These are phyloP conservation scores for Plebejus melissa DNA, from an alignment of 2,888 invertebrate genomes.

Conservation along the genomic window DNA sequence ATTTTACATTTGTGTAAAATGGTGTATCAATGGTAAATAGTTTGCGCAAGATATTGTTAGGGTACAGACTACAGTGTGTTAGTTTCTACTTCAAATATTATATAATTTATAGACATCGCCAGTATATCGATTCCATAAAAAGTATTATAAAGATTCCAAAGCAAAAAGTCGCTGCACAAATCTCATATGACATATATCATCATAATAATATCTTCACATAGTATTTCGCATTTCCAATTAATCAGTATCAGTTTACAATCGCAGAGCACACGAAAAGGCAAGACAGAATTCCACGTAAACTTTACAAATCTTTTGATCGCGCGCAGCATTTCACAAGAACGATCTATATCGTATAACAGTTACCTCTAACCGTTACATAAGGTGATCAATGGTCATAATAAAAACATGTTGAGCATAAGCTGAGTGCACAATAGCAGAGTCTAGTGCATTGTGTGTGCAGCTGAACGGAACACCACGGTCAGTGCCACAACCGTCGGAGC, in stretches of 20 bases:
- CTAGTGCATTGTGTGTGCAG: constrained; percentile 48
- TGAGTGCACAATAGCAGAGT: constrained; percentile 35
- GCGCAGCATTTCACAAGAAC: constrained; percentile 11
- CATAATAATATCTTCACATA: not conserved
- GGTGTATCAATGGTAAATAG: too few species aligned
- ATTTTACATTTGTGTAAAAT: too few species aligned
- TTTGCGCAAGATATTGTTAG: too few species aligned
- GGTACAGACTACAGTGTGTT: too few species aligned
- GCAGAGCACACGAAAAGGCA: not conserved
- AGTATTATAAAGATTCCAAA: not conserved
- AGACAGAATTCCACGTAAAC: not conserved
- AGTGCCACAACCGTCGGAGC: constrained; percentile 60
- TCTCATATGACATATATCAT: not conserved
- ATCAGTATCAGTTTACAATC: not conserved
- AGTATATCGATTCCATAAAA: not conserved
- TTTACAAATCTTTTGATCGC: constrained; percentile 3
- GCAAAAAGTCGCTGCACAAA: not conserved
- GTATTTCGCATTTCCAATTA: not conserved
- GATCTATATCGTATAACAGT: constrained; percentile 21
- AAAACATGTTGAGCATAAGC: constrained; percentile 32
- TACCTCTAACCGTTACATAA: constrained; percentile 28
- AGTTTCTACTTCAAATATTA: too few species aligned
- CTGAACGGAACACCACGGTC: constrained; percentile 61
- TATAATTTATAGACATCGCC: not conserved
- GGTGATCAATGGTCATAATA: constrained; percentile 29